Evolutionary conservation across 1,140 invertebrate genomes (phyloP).

Genomic region (Drosophila grimshawi): DNA sequence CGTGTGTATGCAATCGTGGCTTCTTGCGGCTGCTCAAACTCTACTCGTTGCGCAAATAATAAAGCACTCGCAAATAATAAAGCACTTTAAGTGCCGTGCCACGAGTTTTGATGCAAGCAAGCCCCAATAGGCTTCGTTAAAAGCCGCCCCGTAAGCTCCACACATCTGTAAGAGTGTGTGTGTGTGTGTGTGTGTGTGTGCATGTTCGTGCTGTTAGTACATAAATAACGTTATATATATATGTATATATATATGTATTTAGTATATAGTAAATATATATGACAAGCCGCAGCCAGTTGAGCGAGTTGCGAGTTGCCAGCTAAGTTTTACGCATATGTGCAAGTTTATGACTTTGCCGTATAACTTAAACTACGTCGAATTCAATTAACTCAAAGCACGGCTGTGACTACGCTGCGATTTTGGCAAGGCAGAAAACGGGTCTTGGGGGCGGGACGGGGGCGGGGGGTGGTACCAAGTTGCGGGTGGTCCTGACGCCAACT

Average conservation of each 20-base stretch:
- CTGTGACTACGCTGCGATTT: slow-evolving; percentile 16
- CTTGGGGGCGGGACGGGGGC: neutral
- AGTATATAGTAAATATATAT: slow-evolving; percentile 10
- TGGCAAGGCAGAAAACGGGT: neutral
- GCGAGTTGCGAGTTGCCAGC: slow-evolving; percentile 30
- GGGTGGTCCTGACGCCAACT: slow-evolving; percentile 23
- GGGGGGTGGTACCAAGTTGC: slow-evolving; percentile 13
- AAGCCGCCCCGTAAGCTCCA: slow-evolving; percentile 17
- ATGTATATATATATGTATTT: slow-evolving; percentile 1
- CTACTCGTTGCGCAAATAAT: slow-evolving; percentile 24
- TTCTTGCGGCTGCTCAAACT: slow-evolving; percentile 20
- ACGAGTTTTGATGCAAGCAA: slow-evolving; percentile 39
- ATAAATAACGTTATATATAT: slow-evolving; percentile 47
- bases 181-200: slow-evolving; percentile 6
- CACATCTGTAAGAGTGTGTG: neutral
- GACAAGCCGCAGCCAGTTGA: slow-evolving; percentile 3
- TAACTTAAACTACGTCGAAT: slow-evolving; percentile 70
- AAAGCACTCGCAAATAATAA: slow-evolving; percentile 39
- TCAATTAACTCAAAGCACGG: slow-evolving; percentile 63
- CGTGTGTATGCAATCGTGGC: slow-evolving; percentile 6
- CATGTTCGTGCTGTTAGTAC: slow-evolving; percentile 48
- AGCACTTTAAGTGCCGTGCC: slow-evolving; percentile 59
- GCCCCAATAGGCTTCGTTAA: slow-evolving; percentile 54
- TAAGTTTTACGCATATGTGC: slow-evolving; percentile 67
- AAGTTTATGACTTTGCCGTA: slow-evolving; percentile 70